Evolutionary conservation across 2,113 vertebrate genomes (phyloP).

Genomic region (Ochotona curzoniae): DNA sequence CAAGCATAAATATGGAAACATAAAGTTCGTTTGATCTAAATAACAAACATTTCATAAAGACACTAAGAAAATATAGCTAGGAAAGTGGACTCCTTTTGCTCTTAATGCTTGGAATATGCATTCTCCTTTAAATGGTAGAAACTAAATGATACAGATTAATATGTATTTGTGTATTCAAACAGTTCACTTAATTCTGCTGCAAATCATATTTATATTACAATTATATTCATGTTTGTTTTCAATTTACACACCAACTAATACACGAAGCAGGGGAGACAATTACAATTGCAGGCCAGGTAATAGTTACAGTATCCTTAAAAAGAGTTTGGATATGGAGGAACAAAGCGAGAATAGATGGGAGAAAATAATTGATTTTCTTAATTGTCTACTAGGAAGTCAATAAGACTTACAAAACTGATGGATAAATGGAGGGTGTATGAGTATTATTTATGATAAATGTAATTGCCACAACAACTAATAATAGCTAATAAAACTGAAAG

Average conservation of each 20-base stretch:
- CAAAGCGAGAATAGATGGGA: not conserved
- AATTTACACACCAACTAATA: constrained; percentile 12
- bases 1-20: not conserved
- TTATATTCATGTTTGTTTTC: not conserved
- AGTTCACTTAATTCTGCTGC: not conserved
- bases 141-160: not conserved
- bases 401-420: not conserved
- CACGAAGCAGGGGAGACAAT: not conserved
- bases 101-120: not conserved
- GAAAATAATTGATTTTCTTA: not conserved
- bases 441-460: constrained; percentile 48
- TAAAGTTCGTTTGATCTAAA: not conserved
- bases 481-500: constrained; percentile 50
- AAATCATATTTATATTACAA: constrained; percentile 4
- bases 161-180: not conserved
- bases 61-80: not conserved
- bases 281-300: constrained; percentile 9
- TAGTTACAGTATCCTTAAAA: not conserved
- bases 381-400: not conserved
- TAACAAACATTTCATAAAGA: not conserved
- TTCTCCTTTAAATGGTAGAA: not conserved
- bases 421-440: not conserved
- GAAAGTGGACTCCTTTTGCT: not conserved
- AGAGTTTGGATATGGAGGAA: not conserved
- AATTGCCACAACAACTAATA: not conserved